Evolutionary conservation across 2,888 invertebrate species (phyloP).

Genomic region (Agonopterix heracliana): DNA sequence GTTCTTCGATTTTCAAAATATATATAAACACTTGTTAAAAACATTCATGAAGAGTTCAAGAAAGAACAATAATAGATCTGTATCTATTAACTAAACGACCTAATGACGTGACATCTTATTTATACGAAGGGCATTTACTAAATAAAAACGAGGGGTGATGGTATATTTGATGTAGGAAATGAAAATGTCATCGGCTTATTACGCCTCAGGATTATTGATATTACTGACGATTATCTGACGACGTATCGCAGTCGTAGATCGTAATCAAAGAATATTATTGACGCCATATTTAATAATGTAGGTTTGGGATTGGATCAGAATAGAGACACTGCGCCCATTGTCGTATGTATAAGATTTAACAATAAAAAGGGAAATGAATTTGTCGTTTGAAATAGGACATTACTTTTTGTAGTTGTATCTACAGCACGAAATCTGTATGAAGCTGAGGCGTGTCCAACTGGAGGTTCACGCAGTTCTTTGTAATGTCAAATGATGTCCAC

Average conservation of each 20-base stretch:
- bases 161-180: slow-evolving; percentile 68
- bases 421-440: slow-evolving; percentile 15
- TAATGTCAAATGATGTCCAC: slow-evolving; percentile 11
- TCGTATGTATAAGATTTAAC: too few relatives aligned
- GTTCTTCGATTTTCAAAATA: too few relatives aligned
- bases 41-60: too few relatives aligned
- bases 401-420: slow-evolving; percentile 10
- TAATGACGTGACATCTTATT: slow-evolving; percentile 39
- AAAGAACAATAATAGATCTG: too few relatives aligned
- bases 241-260: slow-evolving; percentile 14
- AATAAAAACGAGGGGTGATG: slow-evolving; percentile 38
- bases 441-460: slow-evolving; percentile 32
- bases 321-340: too few relatives aligned
- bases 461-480: slow-evolving; percentile 36
- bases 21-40: too few relatives aligned
- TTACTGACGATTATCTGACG: slow-evolving; percentile 21
- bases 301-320: neutral
- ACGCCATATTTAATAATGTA: neutral
- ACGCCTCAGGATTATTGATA: slow-evolving; percentile 63
- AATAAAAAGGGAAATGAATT: too few relatives aligned
- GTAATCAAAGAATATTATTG: slow-evolving; percentile 12
- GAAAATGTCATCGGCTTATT: slow-evolving; percentile 70
- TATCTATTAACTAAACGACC: slow-evolving; percentile 34
- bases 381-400: too few relatives aligned
- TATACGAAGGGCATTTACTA: slow-evolving; percentile 44